Evolutionary conservation across 2,888 invertebrate genomes (phyloP), one percentile per base, ranked within the genome.

Genomic region (Vesta saturnalis): DNA sequence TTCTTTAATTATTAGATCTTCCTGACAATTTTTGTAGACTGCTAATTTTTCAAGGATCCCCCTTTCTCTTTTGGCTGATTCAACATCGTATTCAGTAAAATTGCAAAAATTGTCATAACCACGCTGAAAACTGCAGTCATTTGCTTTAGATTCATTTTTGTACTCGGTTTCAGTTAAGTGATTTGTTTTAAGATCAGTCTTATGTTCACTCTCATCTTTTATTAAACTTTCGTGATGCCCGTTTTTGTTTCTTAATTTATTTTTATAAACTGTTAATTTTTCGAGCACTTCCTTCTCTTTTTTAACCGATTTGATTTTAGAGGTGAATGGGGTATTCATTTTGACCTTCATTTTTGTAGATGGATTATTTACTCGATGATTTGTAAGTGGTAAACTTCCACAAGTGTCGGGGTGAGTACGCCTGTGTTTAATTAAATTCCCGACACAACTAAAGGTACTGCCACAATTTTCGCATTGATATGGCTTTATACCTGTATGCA

Each of bases 341-440:
- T 76, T 76, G 10, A 82, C 76, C 75, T 80, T 81, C 43, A 78
- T 76, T 73, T 78, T 79, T 1, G 82, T 82, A 0, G 76, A 68
- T 12, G 80, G 80, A 72, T 82, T 75, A 61, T 77, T 75, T 3
- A 82, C 80, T 15, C 79, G 72, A 68, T 81, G 80, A 10, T 78
- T 77, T 1, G 80, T 82, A 43, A 80, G 69, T 2, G 80, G 79
- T 22, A 78, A 65, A 52, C 80, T 75, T 1, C 86, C 86, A 74
- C 87, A 87, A 4, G 83, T 83, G 16, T 84, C 83, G 0, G 84
- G 82, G 59, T 85, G 83, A 14, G 84, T 83, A 57, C 83, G 82
- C 14, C 86, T 80, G 75, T 87, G 87, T 73, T 86, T 86, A 21
- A 84, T 79, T 43, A 86, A 77, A 78, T 86, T 86, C 16, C 86